A percentile compares a stretch with the other conserved stretches of the same genome.
These are phyloP conservation scores for Formica aserva DNA, from an alignment of 2,888 invertebrate species.

Conservation along the genomic window DNA sequence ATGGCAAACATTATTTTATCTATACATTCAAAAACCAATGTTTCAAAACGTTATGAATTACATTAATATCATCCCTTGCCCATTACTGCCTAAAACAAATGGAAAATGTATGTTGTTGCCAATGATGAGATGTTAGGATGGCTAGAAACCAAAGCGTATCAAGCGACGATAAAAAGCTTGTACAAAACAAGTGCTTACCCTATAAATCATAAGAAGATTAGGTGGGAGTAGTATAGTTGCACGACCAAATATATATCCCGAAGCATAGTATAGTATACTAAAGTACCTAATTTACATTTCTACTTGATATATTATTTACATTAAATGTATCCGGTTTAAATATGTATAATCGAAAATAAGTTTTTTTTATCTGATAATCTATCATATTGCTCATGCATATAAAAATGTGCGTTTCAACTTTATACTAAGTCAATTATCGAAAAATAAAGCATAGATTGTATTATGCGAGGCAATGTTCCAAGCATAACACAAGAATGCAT, in stretches of 20 bases:
- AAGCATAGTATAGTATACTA: slow-evolving; percentile 57
- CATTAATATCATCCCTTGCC: not conserved
- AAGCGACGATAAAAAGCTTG: slow-evolving; percentile 69
- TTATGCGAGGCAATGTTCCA: slow-evolving; percentile 17
- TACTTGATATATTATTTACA: not conserved
- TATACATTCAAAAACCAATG: not conserved
- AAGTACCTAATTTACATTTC: slow-evolving; percentile 12
- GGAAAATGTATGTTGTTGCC: slow-evolving; percentile 3
- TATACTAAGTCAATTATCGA: slow-evolving; percentile 16
- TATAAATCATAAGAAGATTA: slow-evolving; percentile 83
- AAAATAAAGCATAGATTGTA: slow-evolving; percentile 11
- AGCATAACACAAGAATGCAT: slow-evolving; percentile 16
- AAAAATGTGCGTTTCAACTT: slow-evolving; percentile 36
- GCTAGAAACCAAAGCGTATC: slow-evolving; percentile 43
- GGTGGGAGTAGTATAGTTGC: slow-evolving; percentile 79
- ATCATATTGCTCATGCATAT: not conserved
- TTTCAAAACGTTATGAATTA: not conserved
- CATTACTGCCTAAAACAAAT: not conserved
- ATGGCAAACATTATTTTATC: not conserved
- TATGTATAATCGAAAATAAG: slow-evolving; percentile 9
- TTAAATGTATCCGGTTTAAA: slow-evolving; percentile 8
- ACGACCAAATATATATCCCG: slow-evolving; percentile 80
- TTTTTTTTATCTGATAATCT: slow-evolving; percentile 5
- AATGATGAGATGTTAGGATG: slow-evolving; percentile 43
- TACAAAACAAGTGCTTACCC: slow-evolving; percentile 84